Base-by-base conservation (phyloP, 92 coral and sea anemone genomes). In the Diadumene lineata region DNA sequence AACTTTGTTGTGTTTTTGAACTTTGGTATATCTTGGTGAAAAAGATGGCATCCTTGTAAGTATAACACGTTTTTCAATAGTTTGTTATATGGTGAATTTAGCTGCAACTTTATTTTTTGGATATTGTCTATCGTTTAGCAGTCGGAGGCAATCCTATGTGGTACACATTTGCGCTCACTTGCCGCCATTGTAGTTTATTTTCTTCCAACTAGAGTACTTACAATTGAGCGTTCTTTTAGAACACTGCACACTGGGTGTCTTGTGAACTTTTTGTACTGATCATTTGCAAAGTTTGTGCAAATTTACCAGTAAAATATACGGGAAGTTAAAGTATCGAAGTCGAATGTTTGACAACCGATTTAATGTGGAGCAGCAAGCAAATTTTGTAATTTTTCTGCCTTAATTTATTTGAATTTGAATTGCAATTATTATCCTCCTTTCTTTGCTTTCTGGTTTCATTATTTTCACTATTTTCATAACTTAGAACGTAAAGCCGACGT, bases 11-110 rank as follows among this genome's bases (percentile, higher is more conserved):
- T 64, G 1, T 50, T 48, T 58, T 50, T 29, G 82, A 91, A 88
- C 92, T 63, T 70, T 63, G 22, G 31, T 78, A 68, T 50, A 73
- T 76, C 81, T 62, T 26, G 70, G 57, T 31, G 64, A 75, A 72
- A 84, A 74, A 11, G 62, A 94, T 94, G 98, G 43, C 98, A 83
- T 88, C 97, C 80, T 84, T 94, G 98, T 94, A 92, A 94, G 98
- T 75, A 76, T 22, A 60, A 29, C 34, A 8, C 28, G 30, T 25
- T 8, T 24, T 74, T 1, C 23, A 32, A 24, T n/a, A 23, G 1
- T 32, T 32, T 13, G 28, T 18, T 18, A 23, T 56, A 56, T 21
- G 8, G 2, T 57, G 27, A 33, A 31, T 55, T 15, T 13, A 34
- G 18, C 7, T 56, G 50, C 28, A 0, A 27, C 26, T 21, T 56